Evolutionary conservation across 2,888 invertebrate species (phyloP).

Genomic region (Drosophila meridiana): DNA sequence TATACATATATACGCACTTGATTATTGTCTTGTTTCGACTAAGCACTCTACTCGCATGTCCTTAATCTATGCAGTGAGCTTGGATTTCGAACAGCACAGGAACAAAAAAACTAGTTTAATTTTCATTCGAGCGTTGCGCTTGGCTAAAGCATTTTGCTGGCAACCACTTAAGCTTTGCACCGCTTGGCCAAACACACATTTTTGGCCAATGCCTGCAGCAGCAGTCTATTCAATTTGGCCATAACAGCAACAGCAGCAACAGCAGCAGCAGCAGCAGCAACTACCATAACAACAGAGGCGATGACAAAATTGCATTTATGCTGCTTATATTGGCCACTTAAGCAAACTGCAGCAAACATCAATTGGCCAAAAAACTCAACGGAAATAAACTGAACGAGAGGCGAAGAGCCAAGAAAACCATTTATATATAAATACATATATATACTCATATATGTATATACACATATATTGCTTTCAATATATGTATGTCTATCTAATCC

Average conservation of each 20-base stretch:
- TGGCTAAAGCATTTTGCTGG: slow-evolving; percentile 27
- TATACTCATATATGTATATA: slow-evolving; percentile 1
- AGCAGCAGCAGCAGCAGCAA: background rate
- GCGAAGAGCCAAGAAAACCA: background rate
- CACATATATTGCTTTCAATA: background rate
- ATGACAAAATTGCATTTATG: slow-evolving; percentile 42
- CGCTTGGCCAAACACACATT: slow-evolving; percentile 23
- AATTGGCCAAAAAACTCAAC: slow-evolving; percentile 33
- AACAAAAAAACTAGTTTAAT: slow-evolving; percentile 11
- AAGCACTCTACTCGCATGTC: slow-evolving; percentile 5
- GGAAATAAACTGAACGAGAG: slow-evolving; percentile 1
- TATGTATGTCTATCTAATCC: background rate
- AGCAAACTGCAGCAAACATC: slow-evolving; percentile 29
- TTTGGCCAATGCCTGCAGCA: slow-evolving; percentile 15
- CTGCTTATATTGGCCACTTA: slow-evolving; percentile 24
- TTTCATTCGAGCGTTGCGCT: background rate
- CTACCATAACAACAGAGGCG: slow-evolving; percentile 15
- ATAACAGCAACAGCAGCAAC: background rate
- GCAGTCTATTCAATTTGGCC: slow-evolving; percentile 19
- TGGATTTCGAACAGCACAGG: background rate
- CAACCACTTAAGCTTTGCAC: slow-evolving; percentile 35
- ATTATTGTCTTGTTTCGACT: background rate
- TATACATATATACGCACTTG: background rate
- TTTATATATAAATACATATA: slow-evolving; percentile 2
- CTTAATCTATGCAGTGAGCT: background rate